phyloP scores from a whole-genome alignment of 2,797 vertebrate genomes.

The Syngnathus rostellatus region DNA sequence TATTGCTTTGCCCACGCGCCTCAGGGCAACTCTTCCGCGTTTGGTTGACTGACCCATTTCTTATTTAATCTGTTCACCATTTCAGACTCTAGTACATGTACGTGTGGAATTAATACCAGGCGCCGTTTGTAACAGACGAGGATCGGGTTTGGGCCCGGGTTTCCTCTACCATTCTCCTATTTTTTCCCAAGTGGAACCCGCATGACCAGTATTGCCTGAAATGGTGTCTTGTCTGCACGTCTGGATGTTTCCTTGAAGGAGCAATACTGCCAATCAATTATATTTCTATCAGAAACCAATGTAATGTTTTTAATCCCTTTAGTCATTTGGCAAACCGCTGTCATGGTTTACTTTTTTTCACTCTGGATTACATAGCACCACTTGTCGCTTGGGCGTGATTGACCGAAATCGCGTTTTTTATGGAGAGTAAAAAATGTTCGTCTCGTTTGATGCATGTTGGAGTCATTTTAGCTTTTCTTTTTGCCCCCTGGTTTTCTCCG shows the following conservation, averaged over 20 bases:
- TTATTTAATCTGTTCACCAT: constrained; percentile 57
- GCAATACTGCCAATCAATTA: background rate
- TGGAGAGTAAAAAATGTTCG: background rate
- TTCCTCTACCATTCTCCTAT: background rate
- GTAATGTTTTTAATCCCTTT: background rate
- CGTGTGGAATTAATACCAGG: constrained; percentile 13
- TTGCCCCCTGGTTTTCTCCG: constrained; percentile 14
- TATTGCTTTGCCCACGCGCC: constrained; percentile 36
- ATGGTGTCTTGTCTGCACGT: background rate
- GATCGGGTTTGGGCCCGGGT: background rate
- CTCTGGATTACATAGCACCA: no score
- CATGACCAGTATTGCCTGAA: constrained; percentile 12
- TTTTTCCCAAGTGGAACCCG: background rate
- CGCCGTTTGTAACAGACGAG: constrained; percentile 8
- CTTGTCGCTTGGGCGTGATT: background rate
- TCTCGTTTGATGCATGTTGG: constrained; percentile 15
- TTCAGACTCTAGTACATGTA: constrained; percentile 36
- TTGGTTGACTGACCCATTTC: constrained; percentile 36
- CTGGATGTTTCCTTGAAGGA: background rate
- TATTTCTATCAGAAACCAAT: background rate
- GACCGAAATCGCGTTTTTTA: background rate
- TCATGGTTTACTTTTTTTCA: background rate
- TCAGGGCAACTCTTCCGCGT: constrained; percentile 27
- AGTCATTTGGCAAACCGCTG: background rate
- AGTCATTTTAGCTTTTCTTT: constrained; percentile 11